These are phyloP conservation scores for Alexandromys fortis DNA, from an alignment of 2,113 vertebrate genomes.

Conservation along the genomic window DNA sequence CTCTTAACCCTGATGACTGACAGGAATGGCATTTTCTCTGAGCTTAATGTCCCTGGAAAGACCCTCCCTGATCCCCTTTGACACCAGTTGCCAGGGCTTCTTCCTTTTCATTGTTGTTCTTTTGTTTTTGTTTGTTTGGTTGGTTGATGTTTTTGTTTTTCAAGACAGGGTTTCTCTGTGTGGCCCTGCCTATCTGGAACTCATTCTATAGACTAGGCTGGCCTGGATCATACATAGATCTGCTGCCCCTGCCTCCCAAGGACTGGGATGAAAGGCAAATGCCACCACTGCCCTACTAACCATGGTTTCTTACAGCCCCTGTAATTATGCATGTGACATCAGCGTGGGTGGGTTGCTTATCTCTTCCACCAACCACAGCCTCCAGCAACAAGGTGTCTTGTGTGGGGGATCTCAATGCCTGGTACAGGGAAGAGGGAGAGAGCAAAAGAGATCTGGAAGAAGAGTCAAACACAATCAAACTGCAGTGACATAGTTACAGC, in stretches of 20 bases:
- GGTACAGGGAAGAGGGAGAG: no score
- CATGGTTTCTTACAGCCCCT: neutral
- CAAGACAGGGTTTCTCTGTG: neutral
- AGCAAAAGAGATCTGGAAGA: neutral
- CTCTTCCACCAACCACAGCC: neutral
- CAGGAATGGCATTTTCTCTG: neutral
- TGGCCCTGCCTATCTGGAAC: neutral
- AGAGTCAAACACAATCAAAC: neutral
- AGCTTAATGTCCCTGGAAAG: neutral
- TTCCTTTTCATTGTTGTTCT: neutral
- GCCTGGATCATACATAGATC: neutral
- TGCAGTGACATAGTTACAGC: accelerated
- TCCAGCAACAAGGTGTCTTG: neutral
- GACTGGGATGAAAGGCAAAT: neutral
- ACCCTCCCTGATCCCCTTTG: neutral
- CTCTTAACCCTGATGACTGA: neutral
- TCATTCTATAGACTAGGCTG: neutral
- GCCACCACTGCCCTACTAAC: neutral
- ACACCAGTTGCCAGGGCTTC: neutral
- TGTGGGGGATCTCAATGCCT: neutral
- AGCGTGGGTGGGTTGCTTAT: neutral
- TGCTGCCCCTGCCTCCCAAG: neutral
- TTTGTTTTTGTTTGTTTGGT: neutral
- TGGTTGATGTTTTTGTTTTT: neutral
- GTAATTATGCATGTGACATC: neutral